A percentile compares a stretch with the other conserved stretches of the same genome.
phyloP scores from a whole-genome alignment of 2,113 vertebrate genomes.

The Ploceus nigricollis region DNA sequence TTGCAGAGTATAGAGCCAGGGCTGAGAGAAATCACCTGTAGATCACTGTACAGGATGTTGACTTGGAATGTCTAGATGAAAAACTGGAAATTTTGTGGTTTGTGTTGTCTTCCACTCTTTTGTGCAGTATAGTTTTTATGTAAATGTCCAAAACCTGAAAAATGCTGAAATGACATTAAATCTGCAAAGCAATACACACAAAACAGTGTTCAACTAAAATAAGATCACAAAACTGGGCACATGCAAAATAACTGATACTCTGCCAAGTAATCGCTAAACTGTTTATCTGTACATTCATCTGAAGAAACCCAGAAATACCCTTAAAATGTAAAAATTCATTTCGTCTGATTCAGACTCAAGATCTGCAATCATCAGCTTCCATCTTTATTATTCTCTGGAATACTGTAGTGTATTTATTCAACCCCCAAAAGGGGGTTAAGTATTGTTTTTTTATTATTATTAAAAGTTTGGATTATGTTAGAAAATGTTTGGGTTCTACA shows the following conservation, averaged over 20 bases:
- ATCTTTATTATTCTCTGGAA: not conserved
- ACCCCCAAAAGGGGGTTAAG: not conserved
- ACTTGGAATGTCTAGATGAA: not conserved
- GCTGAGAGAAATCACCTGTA: not conserved
- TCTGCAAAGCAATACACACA: not conserved
- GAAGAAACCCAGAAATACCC: not conserved
- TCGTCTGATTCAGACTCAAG: conserved; percentile 41
- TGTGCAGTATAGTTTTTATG: not conserved
- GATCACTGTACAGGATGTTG: not conserved
- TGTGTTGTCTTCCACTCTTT: not conserved
- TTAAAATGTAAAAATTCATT: not conserved
- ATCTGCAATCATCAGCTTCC: not conserved
- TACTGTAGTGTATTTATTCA: not conserved
- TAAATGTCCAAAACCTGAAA: not conserved
- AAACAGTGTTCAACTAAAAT: not conserved
- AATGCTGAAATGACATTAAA: not conserved
- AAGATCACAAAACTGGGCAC: not conserved
- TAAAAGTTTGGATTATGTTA: not conserved
- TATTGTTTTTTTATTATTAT: not conserved
- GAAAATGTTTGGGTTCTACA: not conserved
- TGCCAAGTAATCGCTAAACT: not conserved
- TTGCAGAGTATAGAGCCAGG: not conserved
- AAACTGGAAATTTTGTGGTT: not conserved
- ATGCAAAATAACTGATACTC: not conserved
- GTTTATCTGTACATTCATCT: not conserved